Evolutionary conservation across 2,113 vertebrate genomes (phyloP).

Genomic region (Gymnogyps californianus): DNA sequence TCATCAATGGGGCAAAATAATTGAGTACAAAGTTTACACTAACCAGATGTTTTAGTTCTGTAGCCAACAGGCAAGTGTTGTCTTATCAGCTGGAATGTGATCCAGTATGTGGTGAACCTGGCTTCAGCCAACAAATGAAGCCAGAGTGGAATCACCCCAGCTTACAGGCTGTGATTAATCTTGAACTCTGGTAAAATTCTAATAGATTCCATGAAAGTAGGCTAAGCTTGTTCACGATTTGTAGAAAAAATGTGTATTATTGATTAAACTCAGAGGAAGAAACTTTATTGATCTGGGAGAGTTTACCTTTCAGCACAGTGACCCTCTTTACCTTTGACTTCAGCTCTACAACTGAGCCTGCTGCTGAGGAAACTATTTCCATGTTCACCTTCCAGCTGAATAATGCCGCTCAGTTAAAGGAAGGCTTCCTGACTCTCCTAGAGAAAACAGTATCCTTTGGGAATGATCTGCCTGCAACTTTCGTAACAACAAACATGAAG

Average conservation of each 20-base stretch:
- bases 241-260: not conserved
- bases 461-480: not conserved
- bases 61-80: not conserved
- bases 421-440: not conserved
- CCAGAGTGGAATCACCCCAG: not conserved
- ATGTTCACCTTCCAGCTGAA: not conserved
- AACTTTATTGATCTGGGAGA: not conserved
- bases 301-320: not conserved
- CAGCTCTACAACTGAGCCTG: not conserved
- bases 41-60: not conserved
- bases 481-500: not conserved
- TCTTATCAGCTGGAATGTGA: not conserved
- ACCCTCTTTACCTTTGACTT: not conserved
- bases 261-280: not conserved
- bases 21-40: not conserved
- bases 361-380: not conserved
- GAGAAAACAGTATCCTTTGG: not conserved
- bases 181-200: not conserved
- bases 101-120: not conserved
- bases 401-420: not conserved
- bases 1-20: not conserved
- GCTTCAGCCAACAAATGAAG: not conserved
- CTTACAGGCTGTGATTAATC: not conserved
- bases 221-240: not conserved
- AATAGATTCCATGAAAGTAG: not conserved